These are phyloP conservation scores for Chydorus sphaericus DNA, from an alignment of 2,888 invertebrate species.

Conservation along the genomic window DNA sequence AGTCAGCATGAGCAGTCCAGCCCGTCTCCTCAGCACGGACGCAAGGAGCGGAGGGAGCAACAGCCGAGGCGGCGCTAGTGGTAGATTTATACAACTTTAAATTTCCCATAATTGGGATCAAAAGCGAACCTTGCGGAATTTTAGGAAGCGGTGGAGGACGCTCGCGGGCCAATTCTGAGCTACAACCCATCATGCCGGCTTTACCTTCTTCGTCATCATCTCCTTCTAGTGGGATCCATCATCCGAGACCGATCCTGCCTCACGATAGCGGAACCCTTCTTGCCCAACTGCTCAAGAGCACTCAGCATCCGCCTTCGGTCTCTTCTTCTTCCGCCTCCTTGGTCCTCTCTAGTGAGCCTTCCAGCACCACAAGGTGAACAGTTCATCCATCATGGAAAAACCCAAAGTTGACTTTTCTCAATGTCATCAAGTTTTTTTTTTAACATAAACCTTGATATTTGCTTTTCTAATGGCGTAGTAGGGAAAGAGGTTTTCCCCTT, in stretches of 20 bases:
- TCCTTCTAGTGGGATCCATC: slow-evolving; percentile 60
- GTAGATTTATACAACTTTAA: no score
- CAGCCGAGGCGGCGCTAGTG: no score
- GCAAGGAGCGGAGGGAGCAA: slow-evolving; percentile 16
- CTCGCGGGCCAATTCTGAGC: slow-evolving; percentile 19
- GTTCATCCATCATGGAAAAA: no score
- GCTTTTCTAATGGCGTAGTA: background rate
- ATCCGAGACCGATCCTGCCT: slow-evolving; percentile 38
- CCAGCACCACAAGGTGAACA: no score
- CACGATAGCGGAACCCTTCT: slow-evolving; percentile 60
- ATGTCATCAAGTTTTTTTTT: background rate
- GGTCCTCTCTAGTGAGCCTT: background rate
- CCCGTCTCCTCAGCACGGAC: slow-evolving; percentile 14
- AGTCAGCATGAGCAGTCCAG: slow-evolving; percentile 14
- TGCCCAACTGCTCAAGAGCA: slow-evolving; percentile 63
- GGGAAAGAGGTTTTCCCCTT: no score
- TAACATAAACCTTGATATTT: background rate
- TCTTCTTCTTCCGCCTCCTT: no score
- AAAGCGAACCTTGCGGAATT: no score
- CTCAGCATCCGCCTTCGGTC: slow-evolving; percentile 34
- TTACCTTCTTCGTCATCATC: slow-evolving; percentile 19
- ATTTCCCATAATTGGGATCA: no score
- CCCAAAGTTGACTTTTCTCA: no score
- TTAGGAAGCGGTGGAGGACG: slow-evolving; percentile 18
- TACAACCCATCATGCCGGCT: slow-evolving; percentile 21